Evolutionary conservation across 2,888 invertebrate species (phyloP), one percentile per base, ranked within the genome.

Genomic region (Aradus depressus): DNA sequence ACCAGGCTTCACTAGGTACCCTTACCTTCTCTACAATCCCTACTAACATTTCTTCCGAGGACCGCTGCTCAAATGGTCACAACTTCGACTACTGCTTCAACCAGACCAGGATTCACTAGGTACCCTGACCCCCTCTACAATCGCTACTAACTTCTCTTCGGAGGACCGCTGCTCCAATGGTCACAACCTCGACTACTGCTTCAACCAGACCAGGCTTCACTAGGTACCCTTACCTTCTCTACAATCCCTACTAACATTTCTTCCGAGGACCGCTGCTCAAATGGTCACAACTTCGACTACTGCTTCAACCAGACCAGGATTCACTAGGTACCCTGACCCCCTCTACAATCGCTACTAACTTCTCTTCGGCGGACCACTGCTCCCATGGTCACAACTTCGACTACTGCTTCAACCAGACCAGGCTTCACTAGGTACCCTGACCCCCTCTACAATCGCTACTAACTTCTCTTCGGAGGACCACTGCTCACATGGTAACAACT

Each of bases 401-500:
- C 3, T 81, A 81, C 62, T 81, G 81, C 61, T 56, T 64, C 25
- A n/a, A n/a, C n/a, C n/a, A n/a, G n/a, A n/a, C n/a, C n/a, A n/a
- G n/a, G n/a, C n/a, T n/a, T n/a, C n/a, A n/a, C n/a, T n/a, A n/a
- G n/a, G n/a, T n/a, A n/a, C n/a, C n/a, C n/a, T n/a, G n/a, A n/a
- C n/a, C n/a, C n/a, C n/a, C n/a, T n/a, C n/a, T n/a, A 47, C 56
- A 14, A 52, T 61, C 22, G 32, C 58, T 16, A 49, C 52, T 8
- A 53, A 70, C 51, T 62, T 66, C 0, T 59, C 65, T 2, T n/a
- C n/a, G n/a, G 55, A 69, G 49, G 5, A 60, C 59, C 45, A 67
- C 69, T 83, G 82, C 63, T 74, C 74, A 12, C 81, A 81, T 61
- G 81, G 81, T 3, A 69, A 67, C 45, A 70, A 75, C 50, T 76